Evolutionary conservation across 2,888 invertebrate species (phyloP).

Genomic region (Trachelus tabidus): DNA sequence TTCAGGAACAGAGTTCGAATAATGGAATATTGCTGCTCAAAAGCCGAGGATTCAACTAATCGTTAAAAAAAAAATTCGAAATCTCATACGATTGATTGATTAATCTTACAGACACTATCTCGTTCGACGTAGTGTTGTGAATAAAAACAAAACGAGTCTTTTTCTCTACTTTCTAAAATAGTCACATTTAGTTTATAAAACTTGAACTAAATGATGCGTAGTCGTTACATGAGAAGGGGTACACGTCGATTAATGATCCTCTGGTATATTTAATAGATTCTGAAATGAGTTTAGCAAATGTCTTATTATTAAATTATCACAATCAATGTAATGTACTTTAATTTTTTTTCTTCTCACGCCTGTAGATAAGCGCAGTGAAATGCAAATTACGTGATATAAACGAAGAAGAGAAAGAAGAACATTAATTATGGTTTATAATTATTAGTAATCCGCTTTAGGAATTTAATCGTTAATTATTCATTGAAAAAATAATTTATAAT

Average conservation of each 20-base stretch:
- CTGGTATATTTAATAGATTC: not conserved
- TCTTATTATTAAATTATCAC: not conserved
- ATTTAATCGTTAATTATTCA: not conserved
- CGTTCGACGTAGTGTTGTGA: not conserved
- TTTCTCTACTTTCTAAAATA: not conserved
- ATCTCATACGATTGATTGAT: not conserved
- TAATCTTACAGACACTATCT: not conserved
- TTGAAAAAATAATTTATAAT: not conserved
- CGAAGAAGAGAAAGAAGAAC: not conserved
- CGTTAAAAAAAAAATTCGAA: not conserved
- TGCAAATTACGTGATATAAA: not conserved
- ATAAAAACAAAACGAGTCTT: not conserved
- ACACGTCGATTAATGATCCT: not conserved
- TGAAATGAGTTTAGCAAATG: not conserved
- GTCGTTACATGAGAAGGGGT: not conserved
- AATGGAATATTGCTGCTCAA: slow-evolving; percentile 3
- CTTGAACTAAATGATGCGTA: not conserved
- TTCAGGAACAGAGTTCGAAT: not conserved
- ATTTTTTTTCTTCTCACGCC: not conserved
- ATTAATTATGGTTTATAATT: not conserved
- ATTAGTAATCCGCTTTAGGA: not conserved
- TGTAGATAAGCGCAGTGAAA: not conserved
- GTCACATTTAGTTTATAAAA: not conserved
- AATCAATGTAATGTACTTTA: not conserved
- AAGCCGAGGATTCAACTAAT: not conserved